Conservation (phyloP, 2,888 invertebrate species). For the Thereva nobilitata region DNA sequence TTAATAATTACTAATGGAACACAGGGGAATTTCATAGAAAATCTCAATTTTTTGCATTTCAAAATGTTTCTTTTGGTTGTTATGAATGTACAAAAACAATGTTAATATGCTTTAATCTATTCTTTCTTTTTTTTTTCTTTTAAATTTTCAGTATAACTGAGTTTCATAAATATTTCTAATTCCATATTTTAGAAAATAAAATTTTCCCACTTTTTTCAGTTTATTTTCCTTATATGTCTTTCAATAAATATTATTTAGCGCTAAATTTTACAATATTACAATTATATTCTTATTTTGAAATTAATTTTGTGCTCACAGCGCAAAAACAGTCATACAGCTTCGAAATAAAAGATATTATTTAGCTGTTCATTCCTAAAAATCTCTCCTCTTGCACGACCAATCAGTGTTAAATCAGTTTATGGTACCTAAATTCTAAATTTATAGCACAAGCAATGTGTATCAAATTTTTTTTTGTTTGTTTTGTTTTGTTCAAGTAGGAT, state of each 20-base stretch:
- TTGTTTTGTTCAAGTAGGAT: conserved; percentile 24
- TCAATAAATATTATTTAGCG: conserved; percentile 33
- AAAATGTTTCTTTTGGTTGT: conserved; percentile 33
- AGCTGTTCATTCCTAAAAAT: conserved; percentile 32
- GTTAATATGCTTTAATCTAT: conserved; percentile 30
- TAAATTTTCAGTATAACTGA: conserved; percentile 31
- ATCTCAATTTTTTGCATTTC: conserved; percentile 13
- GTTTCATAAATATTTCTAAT: conserved; percentile 24
- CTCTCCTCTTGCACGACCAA: conserved; percentile 18
- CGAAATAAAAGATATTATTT: conserved; percentile 30
- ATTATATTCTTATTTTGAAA: conserved; percentile 36
- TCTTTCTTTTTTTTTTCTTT: conserved; percentile 30
- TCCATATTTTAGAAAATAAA: conserved; percentile 33
- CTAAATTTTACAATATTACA: conserved; percentile 32
- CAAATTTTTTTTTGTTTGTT: conserved; percentile 20
- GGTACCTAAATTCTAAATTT: conserved; percentile 26
- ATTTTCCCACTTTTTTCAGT: conserved; percentile 25
- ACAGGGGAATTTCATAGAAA: conserved; percentile 16
- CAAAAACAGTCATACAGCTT: conserved; percentile 39
- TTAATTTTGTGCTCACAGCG: conserved; percentile 39
- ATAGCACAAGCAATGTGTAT: conserved; percentile 35
- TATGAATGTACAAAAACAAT: conserved; percentile 36
- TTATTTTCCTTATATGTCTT: conserved; percentile 32
- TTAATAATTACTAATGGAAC: no score
- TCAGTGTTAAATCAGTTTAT: conserved; percentile 12